phyloP scores from a whole-genome alignment of 2,888 invertebrate species.

The Tachina grossa region DNA sequence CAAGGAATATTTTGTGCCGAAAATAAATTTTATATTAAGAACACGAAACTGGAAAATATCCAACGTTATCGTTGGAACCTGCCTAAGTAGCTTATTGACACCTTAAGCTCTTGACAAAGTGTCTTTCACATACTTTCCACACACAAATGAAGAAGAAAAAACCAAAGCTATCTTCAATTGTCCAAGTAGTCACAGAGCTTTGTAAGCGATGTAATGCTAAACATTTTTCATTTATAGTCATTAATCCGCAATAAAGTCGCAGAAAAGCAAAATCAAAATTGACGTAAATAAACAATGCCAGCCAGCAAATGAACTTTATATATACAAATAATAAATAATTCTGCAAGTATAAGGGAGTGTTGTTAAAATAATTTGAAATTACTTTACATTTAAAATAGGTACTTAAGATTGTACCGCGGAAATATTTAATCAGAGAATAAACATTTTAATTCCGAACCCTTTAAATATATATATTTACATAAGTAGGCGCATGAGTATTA shows the following conservation, averaged over 20 bases:
- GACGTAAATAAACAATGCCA: not conserved
- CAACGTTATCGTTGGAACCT: conserved; percentile 40
- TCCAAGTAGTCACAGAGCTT: conserved; percentile 44
- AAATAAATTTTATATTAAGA: conserved; percentile 25
- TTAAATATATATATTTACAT: no score
- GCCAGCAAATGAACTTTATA: conserved; percentile 24
- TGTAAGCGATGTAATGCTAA: conserved; percentile 50
- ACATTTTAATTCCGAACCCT: no score
- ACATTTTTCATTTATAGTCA: conserved; percentile 73
- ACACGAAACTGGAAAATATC: conserved; percentile 17
- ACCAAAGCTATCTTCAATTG: conserved; percentile 57
- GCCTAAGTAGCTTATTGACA: conserved; percentile 65
- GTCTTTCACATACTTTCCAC: conserved; percentile 15
- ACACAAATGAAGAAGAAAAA: conserved; percentile 2
- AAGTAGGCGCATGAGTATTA: no score
- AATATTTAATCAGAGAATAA: no score
- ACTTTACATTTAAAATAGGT: not conserved
- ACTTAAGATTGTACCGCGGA: no score
- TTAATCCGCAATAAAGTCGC: conserved; percentile 79
- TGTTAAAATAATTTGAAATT: conserved; percentile 15
- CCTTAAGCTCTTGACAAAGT: conserved; percentile 62
- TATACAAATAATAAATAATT: conserved; percentile 42
- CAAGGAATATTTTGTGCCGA: conserved; percentile 30
- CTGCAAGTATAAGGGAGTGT: not conserved
- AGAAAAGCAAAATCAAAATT: not conserved